These are phyloP conservation scores for Silurus aristotelis DNA, from an alignment of 2,797 vertebrate genomes.

Conservation along the genomic window DNA sequence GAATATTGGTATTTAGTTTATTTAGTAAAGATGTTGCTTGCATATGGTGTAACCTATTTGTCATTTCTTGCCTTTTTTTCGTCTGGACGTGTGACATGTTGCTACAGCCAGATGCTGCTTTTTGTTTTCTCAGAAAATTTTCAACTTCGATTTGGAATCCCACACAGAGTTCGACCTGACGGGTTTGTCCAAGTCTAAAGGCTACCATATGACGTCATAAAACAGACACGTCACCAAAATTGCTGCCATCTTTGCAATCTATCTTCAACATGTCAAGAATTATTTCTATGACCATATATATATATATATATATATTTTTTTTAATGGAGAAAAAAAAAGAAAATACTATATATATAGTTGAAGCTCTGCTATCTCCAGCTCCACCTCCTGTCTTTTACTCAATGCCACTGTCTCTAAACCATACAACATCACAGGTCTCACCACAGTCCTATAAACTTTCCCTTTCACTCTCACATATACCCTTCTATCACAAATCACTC, in stretches of 20 bases:
- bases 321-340: neutral
- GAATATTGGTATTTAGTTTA: neutral
- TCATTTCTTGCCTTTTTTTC: neutral
- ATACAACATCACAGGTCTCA: too few relatives aligned
- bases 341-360: too few relatives aligned
- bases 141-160: conserved; percentile 7
- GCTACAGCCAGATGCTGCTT: neutral
- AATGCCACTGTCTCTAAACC: too few relatives aligned
- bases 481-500: too few relatives aligned
- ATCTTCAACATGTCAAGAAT: neutral
- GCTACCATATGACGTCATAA: conserved; percentile 1
- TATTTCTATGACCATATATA: neutral
- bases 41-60: neutral
- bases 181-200: neutral
- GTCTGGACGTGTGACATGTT: too few relatives aligned
- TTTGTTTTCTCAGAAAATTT: neutral
- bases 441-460: too few relatives aligned
- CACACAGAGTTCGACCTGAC: neutral
- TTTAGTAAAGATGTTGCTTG: too few relatives aligned
- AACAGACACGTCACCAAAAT: conserved; percentile 8
- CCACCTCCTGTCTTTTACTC: too few relatives aligned
- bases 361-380: too few relatives aligned
- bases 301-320: too few relatives aligned
- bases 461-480: too few relatives aligned
- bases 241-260: neutral